phyloP scores from a whole-genome alignment of 2,797 vertebrate genomes.

The Propithecus deckenii region DNA sequence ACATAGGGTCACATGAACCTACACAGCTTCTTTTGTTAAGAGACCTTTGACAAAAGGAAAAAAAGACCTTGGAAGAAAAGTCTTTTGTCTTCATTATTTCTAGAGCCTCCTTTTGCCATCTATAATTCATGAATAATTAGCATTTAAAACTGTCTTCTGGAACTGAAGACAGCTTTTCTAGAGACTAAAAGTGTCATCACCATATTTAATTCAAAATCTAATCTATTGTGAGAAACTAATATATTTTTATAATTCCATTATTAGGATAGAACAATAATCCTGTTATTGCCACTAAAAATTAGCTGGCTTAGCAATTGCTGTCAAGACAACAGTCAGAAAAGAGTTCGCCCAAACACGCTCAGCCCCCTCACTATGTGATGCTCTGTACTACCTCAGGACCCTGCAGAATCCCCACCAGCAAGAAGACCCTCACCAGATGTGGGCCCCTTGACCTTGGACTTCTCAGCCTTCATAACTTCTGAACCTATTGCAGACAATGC shows the following conservation, averaged over 20 bases:
- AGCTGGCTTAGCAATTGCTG: not conserved
- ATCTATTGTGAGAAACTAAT: not conserved
- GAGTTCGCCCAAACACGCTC: no score
- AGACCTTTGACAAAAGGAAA: not conserved
- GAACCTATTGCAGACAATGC: no score
- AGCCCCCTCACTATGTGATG: no score
- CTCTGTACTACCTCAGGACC: no score
- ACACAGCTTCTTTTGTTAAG: not conserved
- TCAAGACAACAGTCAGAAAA: not conserved
- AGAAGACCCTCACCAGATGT: no score
- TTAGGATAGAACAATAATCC: slow-evolving; percentile 9
- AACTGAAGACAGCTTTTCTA: not conserved
- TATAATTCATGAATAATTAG: not conserved
- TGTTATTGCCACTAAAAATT: not conserved
- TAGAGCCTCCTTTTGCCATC: not conserved
- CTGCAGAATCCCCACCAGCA: no score
- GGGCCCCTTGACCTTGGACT: no score
- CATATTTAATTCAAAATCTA: not conserved
- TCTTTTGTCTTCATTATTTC: not conserved
- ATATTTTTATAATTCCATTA: not conserved
- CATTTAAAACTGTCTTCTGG: not conserved
- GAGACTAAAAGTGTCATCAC: not conserved
- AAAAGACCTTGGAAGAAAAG: not conserved
- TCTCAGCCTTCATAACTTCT: no score
- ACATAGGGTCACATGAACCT: not conserved